Percentiles rank a stretch among this genome's conserved stretches.
Evolutionary conservation across 2,113 vertebrate species (phyloP).

Genomic region (Pterophyllum scalare): DNA sequence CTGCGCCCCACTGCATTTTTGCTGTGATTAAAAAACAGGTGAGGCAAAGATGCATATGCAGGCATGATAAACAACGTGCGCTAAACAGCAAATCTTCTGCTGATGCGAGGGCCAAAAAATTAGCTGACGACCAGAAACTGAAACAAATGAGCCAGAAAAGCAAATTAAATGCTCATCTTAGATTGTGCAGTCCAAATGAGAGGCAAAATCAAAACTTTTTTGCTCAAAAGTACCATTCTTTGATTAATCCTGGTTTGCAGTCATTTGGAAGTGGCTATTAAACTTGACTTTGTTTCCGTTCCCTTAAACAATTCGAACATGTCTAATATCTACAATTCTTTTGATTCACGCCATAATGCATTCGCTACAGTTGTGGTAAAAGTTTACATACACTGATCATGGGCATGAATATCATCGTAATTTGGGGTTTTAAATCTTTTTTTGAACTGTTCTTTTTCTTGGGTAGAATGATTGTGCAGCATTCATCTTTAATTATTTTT

Average conservation of each 20-base stretch:
- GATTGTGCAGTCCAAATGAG: conserved; percentile 31
- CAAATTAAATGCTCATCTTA: conserved; percentile 55
- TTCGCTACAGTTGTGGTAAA: not conserved
- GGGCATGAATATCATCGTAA: too few relatives aligned
- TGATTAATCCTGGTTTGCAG: not conserved
- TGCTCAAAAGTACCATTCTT: conserved; percentile 1
- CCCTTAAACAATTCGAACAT: conserved; percentile 30
- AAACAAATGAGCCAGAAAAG: conserved; percentile 62
- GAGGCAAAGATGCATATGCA: conserved; percentile 43
- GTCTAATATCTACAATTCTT: not conserved
- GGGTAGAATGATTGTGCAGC: too few relatives aligned
- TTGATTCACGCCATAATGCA: conserved; percentile 21
- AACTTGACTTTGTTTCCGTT: conserved; percentile 28
- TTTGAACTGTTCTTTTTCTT: too few relatives aligned
- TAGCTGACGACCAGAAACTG: conserved; percentile 53
- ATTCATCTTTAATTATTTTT: too few relatives aligned
- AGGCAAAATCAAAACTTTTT: conserved; percentile 23
- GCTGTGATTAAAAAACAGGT: conserved; percentile 36
- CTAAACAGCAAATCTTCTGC: conserved; percentile 51
- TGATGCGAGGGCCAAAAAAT: conserved; percentile 45
- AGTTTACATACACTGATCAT: too few relatives aligned
- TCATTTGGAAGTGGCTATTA: not conserved
- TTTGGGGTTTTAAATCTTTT: too few relatives aligned
- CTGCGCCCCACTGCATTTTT: conserved; percentile 37
- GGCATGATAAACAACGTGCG: conserved; percentile 46